Conservation (phyloP, 1,140 invertebrate genomes). For the Brachionus rotundiformis region DNA sequence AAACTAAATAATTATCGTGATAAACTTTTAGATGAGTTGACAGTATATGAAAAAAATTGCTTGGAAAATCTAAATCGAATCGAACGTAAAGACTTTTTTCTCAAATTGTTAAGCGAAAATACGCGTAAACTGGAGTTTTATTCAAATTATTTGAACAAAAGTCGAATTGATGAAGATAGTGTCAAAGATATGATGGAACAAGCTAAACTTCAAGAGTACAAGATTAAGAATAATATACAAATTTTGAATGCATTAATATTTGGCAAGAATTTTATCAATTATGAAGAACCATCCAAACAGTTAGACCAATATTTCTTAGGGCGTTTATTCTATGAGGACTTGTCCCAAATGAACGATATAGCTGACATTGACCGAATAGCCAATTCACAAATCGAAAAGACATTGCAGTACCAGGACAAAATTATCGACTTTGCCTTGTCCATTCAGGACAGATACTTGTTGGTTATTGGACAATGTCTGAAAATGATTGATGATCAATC, state of each 20-base stretch:
- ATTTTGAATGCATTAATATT: not conserved
- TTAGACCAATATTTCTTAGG: not conserved
- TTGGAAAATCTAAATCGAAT: constrained; percentile 8
- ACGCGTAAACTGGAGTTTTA: not conserved
- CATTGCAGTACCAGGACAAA: not conserved
- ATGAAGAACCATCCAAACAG: constrained; percentile 3
- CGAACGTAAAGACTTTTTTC: not conserved
- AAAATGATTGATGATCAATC: constrained; percentile 12
- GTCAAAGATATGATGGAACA: constrained; percentile 32
- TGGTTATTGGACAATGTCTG: not conserved
- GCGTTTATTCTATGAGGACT: not conserved
- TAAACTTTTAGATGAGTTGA: not conserved
- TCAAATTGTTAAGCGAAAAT: constrained; percentile 21
- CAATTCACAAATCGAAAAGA: not conserved
- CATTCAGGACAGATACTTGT: not conserved
- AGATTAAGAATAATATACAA: constrained; percentile 15
- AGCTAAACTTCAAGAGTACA: constrained; percentile 34
- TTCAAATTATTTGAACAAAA: not conserved
- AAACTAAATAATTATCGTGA: constrained; percentile 10
- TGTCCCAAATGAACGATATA: not conserved
- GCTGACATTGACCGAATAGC: not conserved
- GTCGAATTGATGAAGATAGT: not conserved
- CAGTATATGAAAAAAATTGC: constrained; percentile 9
- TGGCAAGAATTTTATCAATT: constrained; percentile 18
- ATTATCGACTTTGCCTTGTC: not conserved